Conservation (phyloP, 1,140 invertebrate species). For the Aphelenchoides besseyi region DNA sequence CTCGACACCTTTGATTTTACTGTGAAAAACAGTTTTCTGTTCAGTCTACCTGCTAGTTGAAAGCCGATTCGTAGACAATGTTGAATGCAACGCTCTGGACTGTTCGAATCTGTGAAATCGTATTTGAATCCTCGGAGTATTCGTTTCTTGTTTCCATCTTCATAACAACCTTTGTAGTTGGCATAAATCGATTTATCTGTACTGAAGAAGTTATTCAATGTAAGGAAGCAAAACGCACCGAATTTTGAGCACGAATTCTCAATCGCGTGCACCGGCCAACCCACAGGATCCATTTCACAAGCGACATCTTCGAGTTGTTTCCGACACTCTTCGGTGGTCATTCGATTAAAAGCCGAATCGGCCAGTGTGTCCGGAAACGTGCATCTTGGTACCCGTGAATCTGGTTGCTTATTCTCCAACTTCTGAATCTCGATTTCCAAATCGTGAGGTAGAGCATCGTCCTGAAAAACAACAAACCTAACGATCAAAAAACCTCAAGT, state of each 20-base stretch:
- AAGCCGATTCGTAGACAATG: constrained; percentile 46
- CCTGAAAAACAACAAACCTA: background rate
- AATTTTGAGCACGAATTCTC: constrained; percentile 38
- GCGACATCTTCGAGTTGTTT: constrained; percentile 17
- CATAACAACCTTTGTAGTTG: constrained; percentile 30
- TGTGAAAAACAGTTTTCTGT: background rate
- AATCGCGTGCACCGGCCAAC: constrained; percentile 21
- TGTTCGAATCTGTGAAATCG: constrained; percentile 36
- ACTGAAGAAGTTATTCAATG: background rate
- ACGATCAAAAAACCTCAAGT: background rate
- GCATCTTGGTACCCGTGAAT: constrained; percentile 22
- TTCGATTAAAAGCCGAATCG: constrained; percentile 35
- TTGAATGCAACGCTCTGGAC: constrained; percentile 34
- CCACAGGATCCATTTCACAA: constrained; percentile 22
- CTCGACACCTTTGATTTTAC: constrained; percentile 43
- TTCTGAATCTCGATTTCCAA: background rate
- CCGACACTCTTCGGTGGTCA: constrained; percentile 40
- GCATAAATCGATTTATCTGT: background rate
- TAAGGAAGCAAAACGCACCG: constrained; percentile 12
- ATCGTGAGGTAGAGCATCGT: background rate
- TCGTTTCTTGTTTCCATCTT: constrained; percentile 3
- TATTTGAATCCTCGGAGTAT: constrained; percentile 37
- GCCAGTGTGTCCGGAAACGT: constrained; percentile 33
- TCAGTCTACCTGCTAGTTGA: constrained; percentile 42
- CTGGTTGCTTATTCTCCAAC: background rate